These are phyloP conservation scores for Notolepis coatsorum DNA, from an alignment of 2,797 vertebrate genomes.

Conservation along the genomic window DNA sequence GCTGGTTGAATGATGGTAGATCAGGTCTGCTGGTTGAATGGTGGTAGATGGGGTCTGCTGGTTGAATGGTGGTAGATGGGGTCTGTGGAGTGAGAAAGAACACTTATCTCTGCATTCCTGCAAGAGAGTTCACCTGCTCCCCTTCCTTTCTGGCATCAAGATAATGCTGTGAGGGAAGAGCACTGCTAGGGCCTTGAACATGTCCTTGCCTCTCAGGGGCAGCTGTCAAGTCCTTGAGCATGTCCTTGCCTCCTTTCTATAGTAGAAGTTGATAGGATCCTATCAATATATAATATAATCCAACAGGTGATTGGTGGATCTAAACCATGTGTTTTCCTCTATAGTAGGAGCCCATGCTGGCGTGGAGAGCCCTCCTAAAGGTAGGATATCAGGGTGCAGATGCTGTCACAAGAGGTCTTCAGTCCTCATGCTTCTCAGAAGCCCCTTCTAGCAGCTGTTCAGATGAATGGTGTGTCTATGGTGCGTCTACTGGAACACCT, in stretches of 20 bases:
- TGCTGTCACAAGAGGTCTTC: slow-evolving; percentile 30
- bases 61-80: too few relatives aligned
- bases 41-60: too few relatives aligned
- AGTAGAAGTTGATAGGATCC: slow-evolving; percentile 28
- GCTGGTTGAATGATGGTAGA: too few relatives aligned
- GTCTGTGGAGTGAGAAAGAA: too few relatives aligned
- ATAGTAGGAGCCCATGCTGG: slow-evolving; percentile 16
- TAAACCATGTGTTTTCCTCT: slow-evolving; percentile 8
- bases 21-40: too few relatives aligned
- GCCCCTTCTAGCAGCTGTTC: slow-evolving; percentile 57
- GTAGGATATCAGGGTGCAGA: slow-evolving; percentile 36
- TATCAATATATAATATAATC: too few relatives aligned
- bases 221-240: slow-evolving; percentile 32
- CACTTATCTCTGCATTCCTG: too few relatives aligned
- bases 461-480: slow-evolving; percentile 36
- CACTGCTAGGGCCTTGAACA: background rate
- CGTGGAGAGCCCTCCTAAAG: slow-evolving; percentile 13
- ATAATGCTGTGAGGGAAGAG: slow-evolving; percentile 25
- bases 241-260: slow-evolving; percentile 38
- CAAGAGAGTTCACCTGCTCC: too few relatives aligned
- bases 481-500: slow-evolving; percentile 42
- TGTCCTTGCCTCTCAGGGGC: background rate
- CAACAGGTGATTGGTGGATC: slow-evolving; percentile 38
- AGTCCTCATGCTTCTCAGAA: slow-evolving; percentile 33
- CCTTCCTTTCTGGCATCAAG: slow-evolving; percentile 31